Evolutionary conservation across 2,888 invertebrate species (phyloP), one percentile per base, ranked within the genome.

Genomic region (Globia sparganii): DNA sequence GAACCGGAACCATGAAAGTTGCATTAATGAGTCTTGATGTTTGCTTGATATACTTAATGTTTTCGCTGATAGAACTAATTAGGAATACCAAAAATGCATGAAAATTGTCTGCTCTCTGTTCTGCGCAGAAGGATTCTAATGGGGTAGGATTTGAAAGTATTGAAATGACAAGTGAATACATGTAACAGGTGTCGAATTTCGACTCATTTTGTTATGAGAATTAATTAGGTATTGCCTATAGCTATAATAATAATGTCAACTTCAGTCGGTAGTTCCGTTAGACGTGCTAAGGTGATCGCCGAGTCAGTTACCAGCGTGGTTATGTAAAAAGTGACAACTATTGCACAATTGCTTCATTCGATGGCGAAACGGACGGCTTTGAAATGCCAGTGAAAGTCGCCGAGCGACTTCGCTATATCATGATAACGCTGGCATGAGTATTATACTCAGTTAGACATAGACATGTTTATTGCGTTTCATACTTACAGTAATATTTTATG

Each of bases 341-440:
- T 96, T 96, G 94, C 96, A 96, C 96, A 96, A 96, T 95, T 93
- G 91, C 94, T 94, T 94, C 93, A 95, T 94, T 94, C 93, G 95
- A 95, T 94, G 96, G 94, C 95, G 96, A 96, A 96, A 96, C 95
- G 93, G 92, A 91, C 93, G 87, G 94, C 93, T 93, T 93, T 93
- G 93, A 94, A 94, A 95, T 95, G 95, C 92, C 95, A 94, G 96
- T 95, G 96, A 96, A 96, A 96, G 96, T 95, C 93, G 93, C 92
- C 93, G 91, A 93, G 93, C 94, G 94, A 96, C 96, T 96, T 94
- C 94, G 95, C 94, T 94, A 94, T 92, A 94, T 91, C 86, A 85
- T 89, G 90, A 90, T 91, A 91, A 89, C 84, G 61, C 85, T 79
- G 76, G 84, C 73, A 75, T 68, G 84, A 78, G 87, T 81, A 84